Conservation (phyloP, 1,140 invertebrate species). For the Cyphomyrmex costatus region DNA sequence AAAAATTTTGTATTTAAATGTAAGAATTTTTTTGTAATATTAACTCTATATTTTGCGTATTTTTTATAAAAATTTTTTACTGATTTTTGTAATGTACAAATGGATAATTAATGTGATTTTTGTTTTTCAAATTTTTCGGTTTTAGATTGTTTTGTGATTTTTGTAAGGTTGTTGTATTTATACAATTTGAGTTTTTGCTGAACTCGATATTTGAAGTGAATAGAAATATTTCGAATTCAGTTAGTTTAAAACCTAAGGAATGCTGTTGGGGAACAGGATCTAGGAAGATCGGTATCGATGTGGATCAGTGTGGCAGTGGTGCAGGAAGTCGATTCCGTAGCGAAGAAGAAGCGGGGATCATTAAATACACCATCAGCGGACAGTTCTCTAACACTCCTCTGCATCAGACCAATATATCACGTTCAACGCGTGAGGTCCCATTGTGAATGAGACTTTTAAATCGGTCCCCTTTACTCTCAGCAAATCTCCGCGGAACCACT, state of each 20-base stretch:
- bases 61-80: not conserved
- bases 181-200: not conserved
- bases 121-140: not conserved
- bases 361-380: conserved; percentile 67
- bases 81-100: not conserved
- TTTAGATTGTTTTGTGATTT: not conserved
- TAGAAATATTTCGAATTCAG: conserved; percentile 11
- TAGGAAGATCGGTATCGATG: conserved; percentile 77
- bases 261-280: conserved; percentile 68
- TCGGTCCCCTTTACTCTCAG: conserved; percentile 31
- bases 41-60: not conserved
- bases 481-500: conserved; percentile 45
- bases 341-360: conserved; percentile 48
- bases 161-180: not conserved
- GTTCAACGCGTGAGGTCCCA: conserved; percentile 59
- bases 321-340: conserved; percentile 54
- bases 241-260: conserved; percentile 23
- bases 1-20: not conserved
- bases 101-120: not conserved
- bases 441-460: conserved; percentile 63
- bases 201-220: not conserved
- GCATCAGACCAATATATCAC: conserved; percentile 67
- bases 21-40: not conserved
- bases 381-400: conserved; percentile 43
- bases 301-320: conserved; percentile 78